Evolutionary conservation across 2,797 vertebrate species (phyloP).

Genomic region (Botia almorhae): DNA sequence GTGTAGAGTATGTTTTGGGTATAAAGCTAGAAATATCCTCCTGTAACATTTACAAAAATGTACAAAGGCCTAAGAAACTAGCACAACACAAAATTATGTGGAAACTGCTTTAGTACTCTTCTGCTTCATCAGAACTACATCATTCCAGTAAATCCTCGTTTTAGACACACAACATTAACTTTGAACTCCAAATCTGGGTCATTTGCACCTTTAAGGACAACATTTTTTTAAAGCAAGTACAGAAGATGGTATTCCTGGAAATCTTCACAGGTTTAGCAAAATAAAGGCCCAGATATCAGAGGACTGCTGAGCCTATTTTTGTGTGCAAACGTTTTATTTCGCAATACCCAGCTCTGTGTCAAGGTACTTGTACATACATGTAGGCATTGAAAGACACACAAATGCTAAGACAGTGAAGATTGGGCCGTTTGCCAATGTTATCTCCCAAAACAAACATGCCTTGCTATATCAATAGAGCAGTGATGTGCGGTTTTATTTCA

Average conservation of each 20-base stretch:
- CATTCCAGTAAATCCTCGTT: not conserved
- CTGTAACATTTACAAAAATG: not conserved
- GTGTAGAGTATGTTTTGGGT: not conserved
- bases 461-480: slow-evolving; percentile 1
- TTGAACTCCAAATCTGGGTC: not conserved
- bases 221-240: not conserved
- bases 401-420: slow-evolving; percentile 29
- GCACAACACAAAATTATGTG: not conserved
- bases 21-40: not conserved
- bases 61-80: not conserved
- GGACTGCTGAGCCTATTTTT: not conserved
- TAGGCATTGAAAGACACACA: slow-evolving; percentile 5
- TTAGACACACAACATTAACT: not conserved
- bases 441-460: slow-evolving; percentile 25
- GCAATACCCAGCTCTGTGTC: slow-evolving; percentile 23
- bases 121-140: not conserved
- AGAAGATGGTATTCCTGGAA: not conserved
- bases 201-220: not conserved
- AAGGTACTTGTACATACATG: slow-evolving; percentile 47
- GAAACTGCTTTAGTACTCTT: not conserved
- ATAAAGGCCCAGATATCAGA: slow-evolving; percentile 9
- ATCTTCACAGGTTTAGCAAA: not conserved
- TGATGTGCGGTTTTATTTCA: slow-evolving; percentile 15
- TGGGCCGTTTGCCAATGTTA: not conserved
- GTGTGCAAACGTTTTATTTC: not conserved